Conservation (phyloP, 1,140 invertebrate genomes). For the Camponotus floridanus region DNA sequence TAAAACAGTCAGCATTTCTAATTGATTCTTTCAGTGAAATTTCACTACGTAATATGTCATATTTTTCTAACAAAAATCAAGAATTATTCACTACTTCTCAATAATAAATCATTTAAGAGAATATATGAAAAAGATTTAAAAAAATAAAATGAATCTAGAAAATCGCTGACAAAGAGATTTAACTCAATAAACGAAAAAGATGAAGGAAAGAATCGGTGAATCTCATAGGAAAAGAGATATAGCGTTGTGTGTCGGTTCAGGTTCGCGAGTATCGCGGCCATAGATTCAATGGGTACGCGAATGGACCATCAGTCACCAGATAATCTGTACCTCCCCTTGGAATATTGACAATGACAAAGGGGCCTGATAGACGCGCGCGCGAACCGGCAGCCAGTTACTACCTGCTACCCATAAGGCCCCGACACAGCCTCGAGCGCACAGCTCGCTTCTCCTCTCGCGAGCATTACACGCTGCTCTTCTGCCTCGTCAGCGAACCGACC, state of each 20-base stretch:
- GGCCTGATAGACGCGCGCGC: slow-evolving; percentile 65
- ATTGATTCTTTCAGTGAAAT: too few relatives aligned
- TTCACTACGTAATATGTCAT: too few relatives aligned
- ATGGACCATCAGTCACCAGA: slow-evolving; percentile 79
- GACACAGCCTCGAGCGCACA: slow-evolving; percentile 37
- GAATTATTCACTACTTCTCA: too few relatives aligned
- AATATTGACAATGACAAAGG: slow-evolving; percentile 80
- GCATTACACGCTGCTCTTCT: slow-evolving; percentile 31
- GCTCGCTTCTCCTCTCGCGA: slow-evolving; percentile 4
- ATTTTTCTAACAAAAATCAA: too few relatives aligned
- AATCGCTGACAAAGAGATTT: slow-evolving; percentile 26
- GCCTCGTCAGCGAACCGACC: slow-evolving; percentile 55
- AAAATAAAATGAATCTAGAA: background rate
- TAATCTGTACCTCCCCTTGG: slow-evolving; percentile 75
- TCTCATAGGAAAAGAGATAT: slow-evolving; percentile 47
- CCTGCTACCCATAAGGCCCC: slow-evolving; percentile 70
- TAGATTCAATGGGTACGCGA: slow-evolving; percentile 75
- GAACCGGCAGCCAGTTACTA: slow-evolving; percentile 65
- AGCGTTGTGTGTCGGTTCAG: slow-evolving; percentile 58
- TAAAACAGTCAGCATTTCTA: too few relatives aligned
- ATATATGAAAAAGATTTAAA: slow-evolving; percentile 8
- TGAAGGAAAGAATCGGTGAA: slow-evolving; percentile 39
- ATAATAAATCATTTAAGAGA: background rate
- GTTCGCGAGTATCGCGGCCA: slow-evolving; percentile 65
- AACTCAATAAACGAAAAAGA: background rate